phyloP scores from a whole-genome alignment of 2,888 invertebrate species.

The Apotomis betuletana region DNA sequence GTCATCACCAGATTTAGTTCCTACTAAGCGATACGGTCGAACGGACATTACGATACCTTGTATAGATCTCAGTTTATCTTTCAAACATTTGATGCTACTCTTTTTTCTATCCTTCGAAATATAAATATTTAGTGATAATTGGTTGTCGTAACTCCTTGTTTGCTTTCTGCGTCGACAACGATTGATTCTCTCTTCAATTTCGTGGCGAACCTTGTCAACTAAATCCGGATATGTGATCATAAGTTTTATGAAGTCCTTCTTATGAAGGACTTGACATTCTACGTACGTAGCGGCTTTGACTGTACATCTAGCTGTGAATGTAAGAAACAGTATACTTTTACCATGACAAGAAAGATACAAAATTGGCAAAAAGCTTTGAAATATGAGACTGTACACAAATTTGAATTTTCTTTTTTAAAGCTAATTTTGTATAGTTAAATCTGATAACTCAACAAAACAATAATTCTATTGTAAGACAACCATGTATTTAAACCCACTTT shows the following conservation, averaged over 20 bases:
- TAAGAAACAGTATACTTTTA: not conserved
- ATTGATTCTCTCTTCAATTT: slow-evolving; percentile 64
- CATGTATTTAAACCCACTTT: too few species aligned
- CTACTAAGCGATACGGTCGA: too few species aligned
- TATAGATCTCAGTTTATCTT: slow-evolving; percentile 64
- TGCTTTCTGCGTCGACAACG: slow-evolving; percentile 59
- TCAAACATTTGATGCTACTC: slow-evolving; percentile 78
- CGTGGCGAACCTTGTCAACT: slow-evolving; percentile 61
- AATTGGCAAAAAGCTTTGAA: too few species aligned
- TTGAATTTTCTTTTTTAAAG: too few species aligned
- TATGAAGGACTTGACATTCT: slow-evolving; percentile 80
- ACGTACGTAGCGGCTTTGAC: slow-evolving; percentile 81
- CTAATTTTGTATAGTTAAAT: too few species aligned
- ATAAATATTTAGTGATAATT: slow-evolving; percentile 70
- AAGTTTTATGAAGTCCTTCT: slow-evolving; percentile 75
- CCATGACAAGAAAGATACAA: too few species aligned
- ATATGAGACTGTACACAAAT: too few species aligned
- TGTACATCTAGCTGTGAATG: slow-evolving; percentile 73
- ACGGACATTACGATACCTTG: slow-evolving; percentile 15
- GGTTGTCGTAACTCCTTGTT: slow-evolving; percentile 49
- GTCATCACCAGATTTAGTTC: too few species aligned
- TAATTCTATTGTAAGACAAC: too few species aligned
- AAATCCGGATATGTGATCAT: slow-evolving; percentile 79
- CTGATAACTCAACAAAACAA: too few species aligned
- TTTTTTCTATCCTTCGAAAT: slow-evolving; percentile 75